A percentile compares a stretch with the other conserved stretches of the same genome.
phyloP scores from a whole-genome alignment of 2,113 vertebrate genomes.

The Prunella fulvescens region DNA sequence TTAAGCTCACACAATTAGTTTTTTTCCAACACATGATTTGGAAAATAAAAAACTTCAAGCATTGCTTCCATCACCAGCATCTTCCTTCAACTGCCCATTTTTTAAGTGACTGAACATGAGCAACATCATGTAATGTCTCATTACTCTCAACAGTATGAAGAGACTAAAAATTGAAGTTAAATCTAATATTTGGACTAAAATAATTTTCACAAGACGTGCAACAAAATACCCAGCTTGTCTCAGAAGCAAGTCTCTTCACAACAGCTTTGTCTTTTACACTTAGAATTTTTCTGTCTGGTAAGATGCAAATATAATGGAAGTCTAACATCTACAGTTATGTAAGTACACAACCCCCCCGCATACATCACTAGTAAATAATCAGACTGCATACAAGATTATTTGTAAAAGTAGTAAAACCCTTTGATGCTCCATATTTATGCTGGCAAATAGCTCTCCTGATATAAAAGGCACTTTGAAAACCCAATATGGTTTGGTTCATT shows the following conservation, averaged over 20 bases:
- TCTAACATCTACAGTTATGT: conserved; percentile 40
- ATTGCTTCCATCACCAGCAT: background rate
- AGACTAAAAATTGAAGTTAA: background rate
- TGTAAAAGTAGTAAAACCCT: conserved; percentile 59
- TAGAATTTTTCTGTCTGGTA: conserved; percentile 30
- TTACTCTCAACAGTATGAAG: background rate
- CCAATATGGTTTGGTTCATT: conserved; percentile 80
- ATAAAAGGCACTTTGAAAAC: conserved; percentile 88
- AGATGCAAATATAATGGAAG: conserved; percentile 29
- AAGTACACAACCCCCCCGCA: conserved; percentile 27
- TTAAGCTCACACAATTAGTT: background rate
- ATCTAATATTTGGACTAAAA: background rate
- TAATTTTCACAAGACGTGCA: background rate
- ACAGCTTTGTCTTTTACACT: conserved; percentile 36
- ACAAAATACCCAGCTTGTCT: conserved; percentile 20
- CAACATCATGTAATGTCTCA: background rate
- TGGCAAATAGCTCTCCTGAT: conserved; percentile 73
- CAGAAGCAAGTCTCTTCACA: conserved; percentile 30
- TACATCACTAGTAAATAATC: conserved; percentile 36
- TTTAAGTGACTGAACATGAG: background rate
- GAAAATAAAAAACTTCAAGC: background rate
- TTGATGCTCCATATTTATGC: conserved; percentile 61
- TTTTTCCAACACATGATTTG: background rate
- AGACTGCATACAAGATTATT: conserved; percentile 54
- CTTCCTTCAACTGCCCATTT: background rate